Evolutionary conservation across 2,797 vertebrate species (phyloP).

Genomic region (Sebastes vulpes): DNA sequence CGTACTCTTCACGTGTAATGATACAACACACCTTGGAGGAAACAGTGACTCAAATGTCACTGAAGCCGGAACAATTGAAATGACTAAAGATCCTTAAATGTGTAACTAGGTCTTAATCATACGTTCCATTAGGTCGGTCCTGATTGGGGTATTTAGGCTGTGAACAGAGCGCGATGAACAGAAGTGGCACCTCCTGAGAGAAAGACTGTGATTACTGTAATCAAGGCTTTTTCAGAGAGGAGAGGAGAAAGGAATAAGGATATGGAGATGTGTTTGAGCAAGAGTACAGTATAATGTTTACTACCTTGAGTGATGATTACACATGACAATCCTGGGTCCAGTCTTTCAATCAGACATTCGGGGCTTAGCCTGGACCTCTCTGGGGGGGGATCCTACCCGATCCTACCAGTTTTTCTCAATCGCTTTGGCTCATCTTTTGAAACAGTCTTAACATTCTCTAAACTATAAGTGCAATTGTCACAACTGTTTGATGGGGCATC

Average conservation of each 20-base stretch:
- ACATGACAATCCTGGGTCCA: constrained; percentile 14
- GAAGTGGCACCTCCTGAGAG: constrained; percentile 61
- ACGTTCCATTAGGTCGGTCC: constrained; percentile 57
- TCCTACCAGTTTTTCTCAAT: too few species aligned
- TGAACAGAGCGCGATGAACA: constrained; percentile 56
- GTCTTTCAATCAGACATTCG: neutral
- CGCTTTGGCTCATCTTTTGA: too few species aligned
- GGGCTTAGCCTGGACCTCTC: neutral
- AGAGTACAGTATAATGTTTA: neutral
- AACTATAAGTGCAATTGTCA: too few species aligned
- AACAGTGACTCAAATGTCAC: neutral
- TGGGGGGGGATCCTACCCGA: neutral
- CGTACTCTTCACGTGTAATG: neutral
- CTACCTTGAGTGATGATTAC: constrained; percentile 12
- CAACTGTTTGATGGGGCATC: too few species aligned
- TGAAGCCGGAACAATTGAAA: neutral
- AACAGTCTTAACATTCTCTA: too few species aligned
- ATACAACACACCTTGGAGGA: neutral
- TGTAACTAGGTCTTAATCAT: constrained; percentile 64
- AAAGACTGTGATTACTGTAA: constrained; percentile 76
- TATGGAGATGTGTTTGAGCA: neutral
- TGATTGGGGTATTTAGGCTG: constrained; percentile 73
- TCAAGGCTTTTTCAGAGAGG: constrained; percentile 60
- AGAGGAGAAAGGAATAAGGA: neutral
- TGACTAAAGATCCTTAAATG: constrained; percentile 13